Evolutionary conservation across 2,797 vertebrate genomes (phyloP).

Genomic region (Sorex maritimensis): DNA sequence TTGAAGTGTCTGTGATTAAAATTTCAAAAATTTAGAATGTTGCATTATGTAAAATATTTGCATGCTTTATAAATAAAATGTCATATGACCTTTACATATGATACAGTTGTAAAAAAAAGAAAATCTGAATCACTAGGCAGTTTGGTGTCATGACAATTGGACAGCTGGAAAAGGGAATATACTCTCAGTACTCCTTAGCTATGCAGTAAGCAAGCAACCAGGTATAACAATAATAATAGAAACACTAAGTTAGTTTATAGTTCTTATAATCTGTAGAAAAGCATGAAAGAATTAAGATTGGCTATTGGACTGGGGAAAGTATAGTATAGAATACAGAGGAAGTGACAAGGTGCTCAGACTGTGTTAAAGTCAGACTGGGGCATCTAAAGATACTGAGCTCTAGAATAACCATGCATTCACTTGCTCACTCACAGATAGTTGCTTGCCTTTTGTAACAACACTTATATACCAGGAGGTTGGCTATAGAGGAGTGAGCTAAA

Average conservation of each 20-base stretch:
- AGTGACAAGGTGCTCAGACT: not conserved
- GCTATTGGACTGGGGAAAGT: not conserved
- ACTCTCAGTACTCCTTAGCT: slow-evolving; percentile 1
- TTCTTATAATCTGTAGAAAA: not conserved
- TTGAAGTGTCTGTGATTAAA: slow-evolving; percentile 68
- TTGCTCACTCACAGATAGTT: not conserved
- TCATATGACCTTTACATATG: not conserved
- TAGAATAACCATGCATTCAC: not conserved
- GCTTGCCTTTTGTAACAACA: not conserved
- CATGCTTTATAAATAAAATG: slow-evolving; percentile 50
- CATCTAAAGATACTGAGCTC: not conserved
- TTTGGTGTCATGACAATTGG: not conserved
- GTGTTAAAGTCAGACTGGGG: not conserved
- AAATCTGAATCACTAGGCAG: not conserved
- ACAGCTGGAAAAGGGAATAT: not conserved
- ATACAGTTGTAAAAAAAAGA: not conserved
- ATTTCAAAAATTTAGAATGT: slow-evolving; percentile 50
- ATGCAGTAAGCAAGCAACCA: not conserved
- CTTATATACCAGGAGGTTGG: not conserved
- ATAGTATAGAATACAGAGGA: too few species aligned
- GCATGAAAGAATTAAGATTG: not conserved
- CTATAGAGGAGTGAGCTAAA: not conserved
- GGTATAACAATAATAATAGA: not conserved
- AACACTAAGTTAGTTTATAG: not conserved
- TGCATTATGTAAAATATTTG: slow-evolving; percentile 38